Conservation (phyloP, 2,113 vertebrate genomes). For the Bolborhynchus lineola region DNA sequence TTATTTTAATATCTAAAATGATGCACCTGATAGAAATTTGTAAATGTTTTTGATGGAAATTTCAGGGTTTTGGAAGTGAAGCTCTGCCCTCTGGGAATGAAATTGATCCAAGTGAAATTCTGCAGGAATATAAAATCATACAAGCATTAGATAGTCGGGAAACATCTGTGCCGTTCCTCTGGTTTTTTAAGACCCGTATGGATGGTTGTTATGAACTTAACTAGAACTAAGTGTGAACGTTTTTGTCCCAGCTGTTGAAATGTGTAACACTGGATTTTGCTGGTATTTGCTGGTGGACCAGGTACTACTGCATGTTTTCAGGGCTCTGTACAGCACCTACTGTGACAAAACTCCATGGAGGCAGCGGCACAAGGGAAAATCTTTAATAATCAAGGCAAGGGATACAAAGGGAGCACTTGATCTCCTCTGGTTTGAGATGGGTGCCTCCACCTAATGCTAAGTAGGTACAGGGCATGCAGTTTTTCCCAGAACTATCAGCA, state of each 20-base stretch:
- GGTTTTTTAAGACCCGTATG: background rate
- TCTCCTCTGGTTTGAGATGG: background rate
- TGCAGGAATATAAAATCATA: background rate
- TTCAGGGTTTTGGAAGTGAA: background rate
- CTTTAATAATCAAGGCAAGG: background rate
- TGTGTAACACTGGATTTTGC: background rate
- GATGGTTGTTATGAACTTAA: rapidly evolving
- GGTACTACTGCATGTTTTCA: background rate
- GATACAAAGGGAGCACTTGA: background rate
- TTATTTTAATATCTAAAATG: rapidly evolving
- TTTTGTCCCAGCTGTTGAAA: background rate
- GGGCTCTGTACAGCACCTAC: background rate
- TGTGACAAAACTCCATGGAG: background rate
- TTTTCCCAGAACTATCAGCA: background rate
- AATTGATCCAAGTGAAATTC: background rate
- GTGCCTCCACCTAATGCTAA: background rate
- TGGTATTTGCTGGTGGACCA: background rate
- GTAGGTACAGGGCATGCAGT: background rate
- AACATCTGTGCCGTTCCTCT: rapidly evolving
- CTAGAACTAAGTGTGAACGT: rapidly evolving
- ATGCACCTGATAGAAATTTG: rapidly evolving
- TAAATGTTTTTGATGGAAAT: background rate
- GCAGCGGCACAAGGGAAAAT: rapidly evolving
- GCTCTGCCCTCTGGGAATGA: background rate
- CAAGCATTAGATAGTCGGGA: background rate